A percentile compares a stretch with the other conserved stretches of the same genome.
These are phyloP conservation scores for Iguana delicatissima DNA, from an alignment of 2,797 vertebrate genomes.

Conservation along the genomic window DNA sequence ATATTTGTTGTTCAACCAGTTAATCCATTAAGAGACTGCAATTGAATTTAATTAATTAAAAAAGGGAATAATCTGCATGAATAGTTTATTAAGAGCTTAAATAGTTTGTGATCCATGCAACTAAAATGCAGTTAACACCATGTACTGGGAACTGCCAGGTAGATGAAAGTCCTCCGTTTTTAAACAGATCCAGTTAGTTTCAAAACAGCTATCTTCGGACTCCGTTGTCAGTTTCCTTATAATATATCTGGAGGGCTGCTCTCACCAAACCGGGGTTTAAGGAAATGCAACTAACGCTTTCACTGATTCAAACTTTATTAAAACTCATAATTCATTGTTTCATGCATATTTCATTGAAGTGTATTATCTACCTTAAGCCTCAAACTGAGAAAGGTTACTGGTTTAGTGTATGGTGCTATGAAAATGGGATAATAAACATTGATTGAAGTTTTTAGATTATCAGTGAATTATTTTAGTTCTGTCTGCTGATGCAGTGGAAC, in stretches of 20 bases:
- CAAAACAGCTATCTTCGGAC: neutral
- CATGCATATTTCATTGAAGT: constrained; percentile 7
- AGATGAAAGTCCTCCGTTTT: neutral
- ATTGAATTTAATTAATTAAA: neutral
- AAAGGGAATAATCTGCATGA: neutral
- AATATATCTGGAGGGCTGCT: neutral
- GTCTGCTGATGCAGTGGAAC: neutral
- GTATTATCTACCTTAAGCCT: neutral
- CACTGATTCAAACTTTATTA: constrained; percentile 4
- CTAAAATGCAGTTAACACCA: neutral
- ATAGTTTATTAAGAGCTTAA: neutral
- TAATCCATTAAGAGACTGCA: neutral
- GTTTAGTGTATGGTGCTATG: neutral
- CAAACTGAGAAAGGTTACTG: neutral
- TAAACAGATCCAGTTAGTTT: too few relatives aligned
- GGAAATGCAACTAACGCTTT: neutral
- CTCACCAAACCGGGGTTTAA: neutral
- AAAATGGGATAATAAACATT: neutral
- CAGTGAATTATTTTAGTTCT: constrained; percentile 8
- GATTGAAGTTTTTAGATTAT: constrained; percentile 4
- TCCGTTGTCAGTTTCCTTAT: neutral
- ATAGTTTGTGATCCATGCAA: neutral
- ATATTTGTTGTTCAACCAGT: constrained; percentile 2
- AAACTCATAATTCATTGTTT: neutral
- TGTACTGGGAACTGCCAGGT: neutral